These are phyloP conservation scores for Bombus vancouverensis DNA, from an alignment of 1,140 invertebrate species.

Conservation along the genomic window DNA sequence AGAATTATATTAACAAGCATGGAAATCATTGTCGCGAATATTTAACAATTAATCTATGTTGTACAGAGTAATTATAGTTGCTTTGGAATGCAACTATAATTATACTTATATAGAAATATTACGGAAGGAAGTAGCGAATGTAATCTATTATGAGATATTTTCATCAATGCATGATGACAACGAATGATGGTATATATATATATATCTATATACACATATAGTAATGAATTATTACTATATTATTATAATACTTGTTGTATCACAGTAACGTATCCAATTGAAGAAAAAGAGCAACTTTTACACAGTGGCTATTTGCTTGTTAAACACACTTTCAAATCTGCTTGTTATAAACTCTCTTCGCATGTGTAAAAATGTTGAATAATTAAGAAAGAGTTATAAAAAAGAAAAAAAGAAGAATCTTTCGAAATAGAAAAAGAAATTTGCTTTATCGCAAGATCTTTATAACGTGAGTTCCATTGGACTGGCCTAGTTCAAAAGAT, in stretches of 20 bases:
- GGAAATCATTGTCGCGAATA: neutral
- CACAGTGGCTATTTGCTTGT: neutral
- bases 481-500: conserved; percentile 45
- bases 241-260: neutral
- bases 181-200: neutral
- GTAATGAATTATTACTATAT: neutral
- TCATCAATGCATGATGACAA: conserved; percentile 7
- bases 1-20: neutral
- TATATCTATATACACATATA: too few species aligned
- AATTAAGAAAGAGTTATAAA: neutral
- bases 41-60: neutral
- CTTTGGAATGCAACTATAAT: neutral
- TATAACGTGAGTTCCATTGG: conserved; percentile 1
- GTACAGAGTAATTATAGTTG: neutral
- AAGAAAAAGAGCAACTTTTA: neutral
- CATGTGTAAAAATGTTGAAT: neutral
- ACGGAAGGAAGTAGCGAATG: neutral
- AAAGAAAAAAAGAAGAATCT: neutral
- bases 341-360: neutral
- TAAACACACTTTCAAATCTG: neutral
- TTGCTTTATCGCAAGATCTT: neutral
- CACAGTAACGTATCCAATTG: neutral
- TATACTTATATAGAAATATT: neutral
- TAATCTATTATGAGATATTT: neutral
- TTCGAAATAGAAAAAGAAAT: neutral